Percentiles rank a stretch among this genome's conserved stretches.
Evolutionary conservation across 2,797 vertebrate species (phyloP).

Genomic region (Capromys pilorides): DNA sequence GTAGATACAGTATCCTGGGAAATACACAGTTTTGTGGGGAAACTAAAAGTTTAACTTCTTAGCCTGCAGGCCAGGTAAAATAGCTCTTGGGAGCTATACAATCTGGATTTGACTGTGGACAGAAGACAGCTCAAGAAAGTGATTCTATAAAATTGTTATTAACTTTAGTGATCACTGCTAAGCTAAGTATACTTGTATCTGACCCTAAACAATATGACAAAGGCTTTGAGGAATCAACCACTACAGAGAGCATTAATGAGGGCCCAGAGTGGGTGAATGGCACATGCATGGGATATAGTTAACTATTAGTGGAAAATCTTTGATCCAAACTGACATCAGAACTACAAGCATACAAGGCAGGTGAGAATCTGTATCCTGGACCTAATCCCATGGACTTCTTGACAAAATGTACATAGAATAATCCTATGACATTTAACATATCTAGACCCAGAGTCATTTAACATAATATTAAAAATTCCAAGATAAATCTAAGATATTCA

Average conservation of each 20-base stretch:
- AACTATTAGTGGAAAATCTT: not conserved
- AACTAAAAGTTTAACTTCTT: not conserved
- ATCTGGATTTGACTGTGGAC: not conserved
- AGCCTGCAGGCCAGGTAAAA: not conserved
- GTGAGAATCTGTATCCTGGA: not conserved
- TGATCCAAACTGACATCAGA: not conserved
- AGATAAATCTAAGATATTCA: not conserved
- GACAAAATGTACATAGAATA: not conserved
- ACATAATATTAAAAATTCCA: not conserved
- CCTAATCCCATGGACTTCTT: not conserved
- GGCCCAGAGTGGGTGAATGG: not conserved
- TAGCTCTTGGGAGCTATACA: not conserved
- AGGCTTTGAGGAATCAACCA: not conserved
- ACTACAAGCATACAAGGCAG: not conserved
- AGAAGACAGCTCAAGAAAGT: not conserved
- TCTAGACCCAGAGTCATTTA: not conserved
- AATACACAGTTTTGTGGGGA: not conserved
- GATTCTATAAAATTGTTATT: not conserved
- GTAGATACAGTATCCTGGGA: not conserved
- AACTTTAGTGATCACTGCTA: not conserved
- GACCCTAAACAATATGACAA: not conserved
- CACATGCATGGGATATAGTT: not conserved
- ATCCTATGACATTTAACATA: not conserved
- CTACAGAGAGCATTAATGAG: not conserved
- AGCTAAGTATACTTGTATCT: not conserved